phyloP scores from a whole-genome alignment of 2,113 vertebrate species.

The Python bivittatus region DNA sequence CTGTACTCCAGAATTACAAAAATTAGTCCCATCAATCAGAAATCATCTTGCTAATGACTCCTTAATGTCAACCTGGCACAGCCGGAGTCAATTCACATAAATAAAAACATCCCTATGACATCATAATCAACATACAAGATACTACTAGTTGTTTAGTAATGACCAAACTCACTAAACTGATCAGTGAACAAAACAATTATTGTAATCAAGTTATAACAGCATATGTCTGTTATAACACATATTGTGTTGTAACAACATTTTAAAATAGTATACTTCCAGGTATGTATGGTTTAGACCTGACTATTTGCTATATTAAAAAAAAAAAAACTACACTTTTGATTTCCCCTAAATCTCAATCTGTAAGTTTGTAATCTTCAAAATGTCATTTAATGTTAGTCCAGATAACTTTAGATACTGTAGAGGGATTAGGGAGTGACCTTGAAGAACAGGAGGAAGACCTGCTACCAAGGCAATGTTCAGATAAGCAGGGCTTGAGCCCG shows the following conservation, averaged over 20 bases:
- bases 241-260: not conserved
- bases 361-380: not conserved
- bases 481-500: not conserved
- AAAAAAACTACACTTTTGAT: not conserved
- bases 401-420: not conserved
- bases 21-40: too few species aligned
- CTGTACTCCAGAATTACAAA: too few species aligned
- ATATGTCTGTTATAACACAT: not conserved
- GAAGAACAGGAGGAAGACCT: not conserved
- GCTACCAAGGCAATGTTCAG: not conserved
- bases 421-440: not conserved
- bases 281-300: not conserved
- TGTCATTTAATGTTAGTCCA: not conserved
- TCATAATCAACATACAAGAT: not conserved
- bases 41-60: not conserved
- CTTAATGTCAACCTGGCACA: not conserved
- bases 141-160: not conserved
- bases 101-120: not conserved
- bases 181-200: not conserved
- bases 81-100: not conserved
- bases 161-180: not conserved
- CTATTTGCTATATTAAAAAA: not conserved
- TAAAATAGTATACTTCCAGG: not conserved
- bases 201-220: not conserved
- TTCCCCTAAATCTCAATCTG: not conserved